Base-by-base conservation (phyloP, 1,140 invertebrate species). In the Laupala kohalensis region DNA sequence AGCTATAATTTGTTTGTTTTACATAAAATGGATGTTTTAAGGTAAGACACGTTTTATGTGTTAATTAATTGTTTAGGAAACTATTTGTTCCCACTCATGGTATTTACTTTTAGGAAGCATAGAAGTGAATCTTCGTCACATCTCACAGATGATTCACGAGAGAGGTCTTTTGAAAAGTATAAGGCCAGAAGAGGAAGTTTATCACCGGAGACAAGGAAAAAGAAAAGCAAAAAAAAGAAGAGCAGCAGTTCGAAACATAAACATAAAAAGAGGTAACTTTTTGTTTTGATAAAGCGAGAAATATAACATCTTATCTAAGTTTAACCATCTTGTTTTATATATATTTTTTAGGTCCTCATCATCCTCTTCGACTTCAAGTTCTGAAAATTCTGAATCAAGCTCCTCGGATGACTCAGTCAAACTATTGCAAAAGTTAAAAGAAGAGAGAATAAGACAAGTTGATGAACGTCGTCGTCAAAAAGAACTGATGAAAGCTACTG, bases 401-500 rank as follows among this genome's bases (percentile, higher is more conserved):
- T 77, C 77, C 63, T 86, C 84, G 13, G 82, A 85, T 65, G 79
- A 86, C 67, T 89, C 89, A 5, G 79, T 90, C 9, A 88, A 90
- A 77, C 76, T 94, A 15, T 77, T 93, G 64, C 83, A 90, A 75
- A 86, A 88, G 73, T 77, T 95, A 12, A 87, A 94, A 76, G 86
- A 89, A 19, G 88, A 93, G 76, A 80, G 92, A 23, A 73, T 87
- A 13, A 83, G 86, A 69, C 81, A 88, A 70, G 79, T 86, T 19
- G 86, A 90, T 70, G 88, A 92, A 68, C 86, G 84, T 30, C 87
- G 86, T 73, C 86, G 86, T 6, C 83, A 90, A 75, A 98, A 97
- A 77, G 93, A 96, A 75, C 72, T 90, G 37, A 78, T 91, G 75
- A 98, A 99, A 83, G 88, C 91, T 0, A 88, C 88, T 64, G 97